These are phyloP conservation scores for Galerucella nymphaeae DNA, from an alignment of 2,888 invertebrate species.

Conservation along the genomic window DNA sequence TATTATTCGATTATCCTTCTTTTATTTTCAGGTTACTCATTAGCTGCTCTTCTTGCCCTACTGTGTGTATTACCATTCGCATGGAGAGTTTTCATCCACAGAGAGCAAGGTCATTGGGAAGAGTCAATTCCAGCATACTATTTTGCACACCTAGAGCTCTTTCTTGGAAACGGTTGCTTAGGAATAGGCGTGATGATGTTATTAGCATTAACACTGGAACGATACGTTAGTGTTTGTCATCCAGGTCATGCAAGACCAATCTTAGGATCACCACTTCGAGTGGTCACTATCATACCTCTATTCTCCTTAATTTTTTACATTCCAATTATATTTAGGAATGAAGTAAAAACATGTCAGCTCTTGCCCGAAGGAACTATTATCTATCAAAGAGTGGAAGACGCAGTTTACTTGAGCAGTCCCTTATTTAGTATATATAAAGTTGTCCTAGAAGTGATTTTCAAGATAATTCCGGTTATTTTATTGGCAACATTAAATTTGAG, in stretches of 20 bases:
- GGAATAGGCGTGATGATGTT: conserved; percentile 84
- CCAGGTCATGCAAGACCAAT: conserved; percentile 76
- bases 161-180: conserved; percentile 77
- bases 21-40: conserved; percentile 75
- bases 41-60: conserved; percentile 74
- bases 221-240: conserved; percentile 80
- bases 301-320: conserved; percentile 75
- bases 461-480: conserved; percentile 75
- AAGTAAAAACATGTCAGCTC: conserved; percentile 65
- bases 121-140: conserved; percentile 75
- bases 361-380: conserved; percentile 68
- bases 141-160: conserved; percentile 76
- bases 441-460: conserved; percentile 73
- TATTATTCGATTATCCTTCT: background rate
- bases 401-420: conserved; percentile 58
- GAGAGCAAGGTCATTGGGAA: conserved; percentile 74
- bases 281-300: conserved; percentile 73
- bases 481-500: conserved; percentile 74
- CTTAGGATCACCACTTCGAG: conserved; percentile 70
- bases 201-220: conserved; percentile 77
- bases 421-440: conserved; percentile 70
- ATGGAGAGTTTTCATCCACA: conserved; percentile 73
- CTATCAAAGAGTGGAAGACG: conserved; percentile 66
- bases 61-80: conserved; percentile 75
- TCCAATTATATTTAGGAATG: conserved; percentile 75